Evolutionary conservation across 2,888 invertebrate species (phyloP).

Genomic region (Herminia tarsipennalis): DNA sequence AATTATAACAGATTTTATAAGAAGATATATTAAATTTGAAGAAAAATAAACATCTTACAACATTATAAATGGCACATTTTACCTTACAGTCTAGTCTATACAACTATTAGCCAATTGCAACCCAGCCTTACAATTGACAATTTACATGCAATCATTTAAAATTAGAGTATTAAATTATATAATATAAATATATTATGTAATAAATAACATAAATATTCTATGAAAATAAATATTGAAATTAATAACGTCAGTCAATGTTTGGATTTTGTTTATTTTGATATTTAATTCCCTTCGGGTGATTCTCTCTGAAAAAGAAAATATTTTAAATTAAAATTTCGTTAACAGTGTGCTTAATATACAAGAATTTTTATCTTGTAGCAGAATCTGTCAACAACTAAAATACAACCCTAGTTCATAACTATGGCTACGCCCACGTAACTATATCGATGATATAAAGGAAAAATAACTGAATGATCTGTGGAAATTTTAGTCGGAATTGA

Average conservation of each 20-base stretch:
- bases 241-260: constrained; percentile 67
- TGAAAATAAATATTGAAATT: constrained; percentile 38
- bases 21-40: neutral
- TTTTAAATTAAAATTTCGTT: no score
- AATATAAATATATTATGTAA: constrained; percentile 41
- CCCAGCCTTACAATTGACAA: constrained; percentile 82
- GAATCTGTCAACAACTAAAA: no score
- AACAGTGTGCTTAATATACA: no score
- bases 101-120: constrained; percentile 70
- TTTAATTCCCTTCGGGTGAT: constrained; percentile 65
- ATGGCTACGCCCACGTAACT: no score
- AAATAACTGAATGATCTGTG: no score
- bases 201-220: constrained; percentile 19
- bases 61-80: constrained; percentile 65
- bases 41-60: constrained; percentile 20
- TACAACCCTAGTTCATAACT: no score
- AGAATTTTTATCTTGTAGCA: no score
- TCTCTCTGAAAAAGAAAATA: constrained; percentile 66
- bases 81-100: constrained; percentile 65
- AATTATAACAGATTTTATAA: neutral
- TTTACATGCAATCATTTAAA: constrained; percentile 42
- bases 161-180: constrained; percentile 62
- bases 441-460: no score
- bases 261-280: constrained; percentile 36
- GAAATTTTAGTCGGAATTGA: no score